Percentiles rank a stretch among this genome's conserved stretches.
Conservation (phyloP, 2,113 vertebrate genomes). For the Ictidomys tridecemlineatus region DNA sequence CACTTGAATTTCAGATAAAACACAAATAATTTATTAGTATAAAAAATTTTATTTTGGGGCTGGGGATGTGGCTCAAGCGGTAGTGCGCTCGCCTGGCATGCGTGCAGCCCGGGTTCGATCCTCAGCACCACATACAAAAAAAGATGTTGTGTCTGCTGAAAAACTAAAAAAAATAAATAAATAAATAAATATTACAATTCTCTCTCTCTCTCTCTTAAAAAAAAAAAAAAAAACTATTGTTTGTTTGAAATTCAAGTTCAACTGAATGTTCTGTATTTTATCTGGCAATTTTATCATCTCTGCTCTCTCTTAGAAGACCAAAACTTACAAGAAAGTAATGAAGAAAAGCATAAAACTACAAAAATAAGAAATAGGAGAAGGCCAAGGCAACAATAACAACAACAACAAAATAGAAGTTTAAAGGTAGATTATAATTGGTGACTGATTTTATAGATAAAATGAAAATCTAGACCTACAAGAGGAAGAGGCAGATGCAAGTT, state of each 20-base stretch:
- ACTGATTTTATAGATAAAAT: not conserved
- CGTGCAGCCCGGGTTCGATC: no score
- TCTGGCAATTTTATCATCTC: not conserved
- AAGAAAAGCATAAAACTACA: not conserved
- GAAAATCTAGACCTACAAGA: not conserved
- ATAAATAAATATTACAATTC: no score
- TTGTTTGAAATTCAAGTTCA: not conserved
- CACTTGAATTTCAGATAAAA: not conserved
- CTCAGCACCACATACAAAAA: no score
- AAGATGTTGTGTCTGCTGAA: no score
- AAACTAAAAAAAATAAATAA: no score
- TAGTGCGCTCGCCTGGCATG: no score
- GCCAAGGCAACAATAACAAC: not conserved
- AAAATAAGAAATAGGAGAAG: not conserved
- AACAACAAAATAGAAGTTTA: not conserved
- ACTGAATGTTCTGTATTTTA: not conserved
- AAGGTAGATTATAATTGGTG: not conserved
- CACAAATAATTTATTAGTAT: not conserved
- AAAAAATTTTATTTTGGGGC: not conserved
- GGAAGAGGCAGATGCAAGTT: not conserved
- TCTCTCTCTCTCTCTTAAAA: no score
- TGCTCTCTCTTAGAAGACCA: not conserved
- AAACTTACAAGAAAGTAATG: not conserved
- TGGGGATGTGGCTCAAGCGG: no score
- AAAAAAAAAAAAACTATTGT: not conserved